Conservation (phyloP, 2,888 invertebrate species). For the Sturmia bella region DNA sequence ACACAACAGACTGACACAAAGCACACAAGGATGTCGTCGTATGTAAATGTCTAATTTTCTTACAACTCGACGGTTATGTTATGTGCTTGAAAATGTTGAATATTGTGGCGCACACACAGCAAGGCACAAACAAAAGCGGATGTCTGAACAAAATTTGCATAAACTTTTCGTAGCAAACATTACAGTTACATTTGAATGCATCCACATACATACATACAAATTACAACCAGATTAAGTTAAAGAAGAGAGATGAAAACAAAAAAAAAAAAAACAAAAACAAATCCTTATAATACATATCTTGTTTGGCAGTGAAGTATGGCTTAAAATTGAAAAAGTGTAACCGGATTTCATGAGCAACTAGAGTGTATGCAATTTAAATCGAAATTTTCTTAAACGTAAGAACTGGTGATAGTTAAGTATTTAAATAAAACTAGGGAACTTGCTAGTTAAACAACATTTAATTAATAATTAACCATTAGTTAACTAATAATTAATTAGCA, state of each 20-base stretch:
- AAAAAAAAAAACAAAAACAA: neutral
- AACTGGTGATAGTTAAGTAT: too few species aligned
- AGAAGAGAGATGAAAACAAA: neutral
- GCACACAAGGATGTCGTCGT: constrained; percentile 59
- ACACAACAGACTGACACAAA: constrained; percentile 28
- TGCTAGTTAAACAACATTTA: too few species aligned
- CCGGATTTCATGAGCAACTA: too few species aligned
- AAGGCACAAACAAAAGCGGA: constrained; percentile 10
- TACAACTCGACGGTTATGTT: constrained; percentile 60
- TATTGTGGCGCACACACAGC: constrained; percentile 30
- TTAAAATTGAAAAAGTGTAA: too few species aligned
- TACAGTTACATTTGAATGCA: constrained; percentile 61
- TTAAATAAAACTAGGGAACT: too few species aligned
- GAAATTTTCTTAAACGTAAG: too few species aligned
- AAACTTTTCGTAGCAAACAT: constrained; percentile 59
- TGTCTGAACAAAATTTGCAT: constrained; percentile 57
- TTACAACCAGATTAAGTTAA: constrained; percentile 45
- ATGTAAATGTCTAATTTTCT: constrained; percentile 68
- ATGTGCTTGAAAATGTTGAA: constrained; percentile 57
- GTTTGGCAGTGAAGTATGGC: neutral
- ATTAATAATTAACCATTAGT: too few species aligned
- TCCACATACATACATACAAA: constrained; percentile 54
- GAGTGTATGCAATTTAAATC: too few species aligned
- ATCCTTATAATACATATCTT: neutral
- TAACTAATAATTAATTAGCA: too few species aligned